Base-by-base conservation (phyloP, 2,797 vertebrate species). In the Chelon auratus region DNA sequence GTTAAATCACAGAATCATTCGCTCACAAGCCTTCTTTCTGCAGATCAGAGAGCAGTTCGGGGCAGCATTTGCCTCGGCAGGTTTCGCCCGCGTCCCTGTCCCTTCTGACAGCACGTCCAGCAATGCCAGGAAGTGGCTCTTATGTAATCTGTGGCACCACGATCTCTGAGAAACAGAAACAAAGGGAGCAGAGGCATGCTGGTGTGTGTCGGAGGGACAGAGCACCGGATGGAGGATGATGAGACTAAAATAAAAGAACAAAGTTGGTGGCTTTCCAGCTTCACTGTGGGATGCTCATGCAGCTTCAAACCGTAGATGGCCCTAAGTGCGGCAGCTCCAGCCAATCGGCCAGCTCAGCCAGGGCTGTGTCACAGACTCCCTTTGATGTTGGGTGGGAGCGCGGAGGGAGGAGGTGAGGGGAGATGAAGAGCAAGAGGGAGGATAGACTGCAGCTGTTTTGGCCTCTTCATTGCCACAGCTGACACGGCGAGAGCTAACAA, bases 391-490 rank as follows among this genome's bases (percentile, higher is more conserved):
- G 40, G 22, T 70, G 57, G 48, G 26, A 48, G 63, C 24, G 51
- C 36, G 71, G 71, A 68, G 75, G 66, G 70, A 75, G 70, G 81
- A 64, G 26, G 63, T 42, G 68, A 40, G 63, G 67, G 37, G 67
- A 18, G 68, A 50, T 43, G 63, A 45, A 61, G 75, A 52, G 45
- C 66, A 40, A 55, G 78, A 75, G 62, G 70, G 72, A 57, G 71
- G 85, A 79, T 47, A 86, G 75, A 80, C 72, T 59, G 81, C 92
- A 92, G 90, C 89, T 93, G 91, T 88, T 92, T 88, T 84, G 85
- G 89, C 89, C 85, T 79, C 87, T 79, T 75, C 77, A 78, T 77
- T 83, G 89, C 83, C 89, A 86, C 88, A 91, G 89, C 86, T 89
- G 85, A 88, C 85, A 88, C n/a, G 30, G 78, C 15, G 10, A 71